Evolutionary conservation across 2,113 vertebrate genomes (phyloP), one percentile per base, ranked within the genome.

Genomic region (Rhinolophus ferrumequinum): DNA sequence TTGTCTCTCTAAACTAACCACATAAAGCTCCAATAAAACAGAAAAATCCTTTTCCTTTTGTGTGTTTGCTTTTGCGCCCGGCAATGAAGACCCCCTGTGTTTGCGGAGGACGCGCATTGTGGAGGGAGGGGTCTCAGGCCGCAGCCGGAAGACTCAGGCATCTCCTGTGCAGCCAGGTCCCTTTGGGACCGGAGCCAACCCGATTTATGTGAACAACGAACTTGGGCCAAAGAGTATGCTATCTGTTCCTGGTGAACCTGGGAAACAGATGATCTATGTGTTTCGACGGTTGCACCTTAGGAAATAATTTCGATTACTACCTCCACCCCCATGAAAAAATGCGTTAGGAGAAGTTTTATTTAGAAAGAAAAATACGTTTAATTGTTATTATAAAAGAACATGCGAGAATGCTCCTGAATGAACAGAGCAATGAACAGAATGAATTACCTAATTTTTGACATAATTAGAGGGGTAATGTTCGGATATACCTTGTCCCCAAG

Each of bases 141-240:
- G 54, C 94, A 98, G 52, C 50, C 93, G 88, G 66, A 47, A 60
- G 35, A 30, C 88, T 97, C 94, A 97, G 93, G 95, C 96, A 5
- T 94, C 97, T 97, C 94, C 97, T 97, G 96, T 90, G 97, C 92
- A 80, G 92, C 62, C 94, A 50, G 88, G 97, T 89, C 93, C 85
- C 52, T 96, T 95, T 97, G 86, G 58, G 73, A 85, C 77, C 96
- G 92, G 72, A 93, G 90, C 64, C 94, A 97, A 96, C 66, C 67
- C 97, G 75, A 97, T 96, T 21, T 96, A 79, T 85, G 88, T 94
- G 94, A 58, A 95, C 93, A 97, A 93, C 13, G 35, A 94, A 96
- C 35, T 58, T 76, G 94, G 93, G 79, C 94, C 69, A 90, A 62
- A 50, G 41, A 28, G 24, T 73, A 3, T 66, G 84, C 16, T 97